Percentiles rank a stretch among this genome's conserved stretches.
Evolutionary conservation across 2,113 vertebrate genomes (phyloP).

Genomic region (Etheostoma cragini): DNA sequence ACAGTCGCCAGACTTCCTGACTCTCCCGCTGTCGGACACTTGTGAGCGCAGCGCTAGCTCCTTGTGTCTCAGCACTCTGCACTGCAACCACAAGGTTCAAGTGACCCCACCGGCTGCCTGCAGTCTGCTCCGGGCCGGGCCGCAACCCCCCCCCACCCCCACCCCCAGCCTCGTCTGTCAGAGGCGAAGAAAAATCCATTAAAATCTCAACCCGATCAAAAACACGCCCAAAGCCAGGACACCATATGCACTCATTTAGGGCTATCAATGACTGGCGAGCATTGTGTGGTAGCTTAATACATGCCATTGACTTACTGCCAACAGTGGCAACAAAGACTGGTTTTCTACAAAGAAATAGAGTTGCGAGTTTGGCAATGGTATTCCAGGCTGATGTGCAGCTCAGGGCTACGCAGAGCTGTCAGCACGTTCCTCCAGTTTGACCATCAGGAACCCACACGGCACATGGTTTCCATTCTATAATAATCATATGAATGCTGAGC

Average conservation of each 20-base stretch:
- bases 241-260: slow-evolving; percentile 85
- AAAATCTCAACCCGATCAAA: slow-evolving; percentile 85
- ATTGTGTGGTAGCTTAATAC: slow-evolving; percentile 79
- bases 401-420: slow-evolving; percentile 64
- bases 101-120: slow-evolving; percentile 84
- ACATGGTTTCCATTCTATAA: slow-evolving; percentile 71
- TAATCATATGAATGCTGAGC: slow-evolving; percentile 47
- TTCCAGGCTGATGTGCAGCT: slow-evolving; percentile 61
- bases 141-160: slow-evolving; percentile 6
- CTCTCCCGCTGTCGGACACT: slow-evolving; percentile 86
- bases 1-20: slow-evolving; percentile 91
- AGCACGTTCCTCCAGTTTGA: slow-evolving; percentile 57
- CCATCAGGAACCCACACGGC: slow-evolving; percentile 43
- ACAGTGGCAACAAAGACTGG: slow-evolving; percentile 83
- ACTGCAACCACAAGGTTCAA: slow-evolving; percentile 90
- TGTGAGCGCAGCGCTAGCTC: slow-evolving; percentile 82
- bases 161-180: slow-evolving; percentile 73
- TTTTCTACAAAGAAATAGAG: slow-evolving; percentile 76
- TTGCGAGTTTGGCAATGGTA: slow-evolving; percentile 75
- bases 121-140: slow-evolving; percentile 75
- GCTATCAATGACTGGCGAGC: slow-evolving; percentile 83
- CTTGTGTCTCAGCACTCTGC: slow-evolving; percentile 85
- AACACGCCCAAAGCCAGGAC: slow-evolving; percentile 73
- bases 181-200: slow-evolving; percentile 82
- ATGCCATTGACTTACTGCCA: slow-evolving; percentile 86